Percentiles rank a stretch among this genome's conserved stretches.
phyloP scores from a whole-genome alignment of 2,113 vertebrate genomes.

The Brachyhypopomus occidentalis region DNA sequence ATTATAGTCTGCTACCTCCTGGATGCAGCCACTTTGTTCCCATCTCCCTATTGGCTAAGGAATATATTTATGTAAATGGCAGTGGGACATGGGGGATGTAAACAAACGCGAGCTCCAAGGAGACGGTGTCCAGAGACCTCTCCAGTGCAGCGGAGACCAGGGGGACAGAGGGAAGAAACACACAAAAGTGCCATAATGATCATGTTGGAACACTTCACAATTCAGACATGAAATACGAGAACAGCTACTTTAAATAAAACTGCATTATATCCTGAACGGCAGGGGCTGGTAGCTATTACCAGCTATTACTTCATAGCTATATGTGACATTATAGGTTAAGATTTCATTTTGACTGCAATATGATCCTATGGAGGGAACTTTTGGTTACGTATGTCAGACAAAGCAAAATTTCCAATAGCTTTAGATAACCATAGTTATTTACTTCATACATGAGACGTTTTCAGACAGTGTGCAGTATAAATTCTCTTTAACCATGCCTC shows the following conservation, averaged over 20 bases:
- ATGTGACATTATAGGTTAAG: neutral
- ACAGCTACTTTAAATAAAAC: slow-evolving; percentile 62
- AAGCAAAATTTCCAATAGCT: neutral
- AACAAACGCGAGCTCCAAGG: slow-evolving; percentile 61
- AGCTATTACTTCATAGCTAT: neutral
- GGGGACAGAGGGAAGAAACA: slow-evolving; percentile 56
- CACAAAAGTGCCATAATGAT: slow-evolving; percentile 66
- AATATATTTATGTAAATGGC: slow-evolving; percentile 67
- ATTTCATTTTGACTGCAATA: neutral
- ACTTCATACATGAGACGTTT: neutral
- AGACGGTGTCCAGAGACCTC: slow-evolving; percentile 58
- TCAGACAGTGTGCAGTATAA: neutral
- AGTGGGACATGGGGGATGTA: slow-evolving; percentile 53
- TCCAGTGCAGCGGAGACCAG: slow-evolving; percentile 55
- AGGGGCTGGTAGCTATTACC: slow-evolving; percentile 1
- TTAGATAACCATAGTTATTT: neutral
- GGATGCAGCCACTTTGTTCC: slow-evolving; percentile 64
- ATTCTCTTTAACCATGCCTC: neutral
- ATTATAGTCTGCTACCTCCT: slow-evolving; percentile 61
- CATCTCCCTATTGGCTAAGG: slow-evolving; percentile 55
- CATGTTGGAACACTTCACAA: slow-evolving; percentile 61
- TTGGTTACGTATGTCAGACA: neutral
- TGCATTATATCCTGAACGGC: slow-evolving; percentile 57
- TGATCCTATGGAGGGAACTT: neutral
- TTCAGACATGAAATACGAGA: slow-evolving; percentile 62